phyloP scores from a whole-genome alignment of 2,888 invertebrate species.

The Dasysyrphus tricinctus region DNA sequence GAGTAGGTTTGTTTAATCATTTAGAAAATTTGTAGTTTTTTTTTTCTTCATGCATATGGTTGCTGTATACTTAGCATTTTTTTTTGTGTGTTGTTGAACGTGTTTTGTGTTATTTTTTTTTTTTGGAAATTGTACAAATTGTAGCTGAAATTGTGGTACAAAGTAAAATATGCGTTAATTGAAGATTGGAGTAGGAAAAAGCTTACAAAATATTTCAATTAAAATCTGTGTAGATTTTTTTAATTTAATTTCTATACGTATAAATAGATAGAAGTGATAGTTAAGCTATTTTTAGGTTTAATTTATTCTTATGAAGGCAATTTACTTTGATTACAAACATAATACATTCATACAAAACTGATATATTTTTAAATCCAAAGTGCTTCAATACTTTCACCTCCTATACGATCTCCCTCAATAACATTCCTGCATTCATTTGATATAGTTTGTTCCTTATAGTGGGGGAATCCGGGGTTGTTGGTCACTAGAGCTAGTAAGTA shows the following conservation, averaged over 20 bases:
- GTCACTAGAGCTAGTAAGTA: no score
- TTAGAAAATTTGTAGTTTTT: conserved; percentile 30
- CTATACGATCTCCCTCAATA: no score
- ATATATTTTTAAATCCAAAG: no score
- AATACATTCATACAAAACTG: no score
- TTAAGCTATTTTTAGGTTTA: neutral
- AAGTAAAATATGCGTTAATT: conserved; percentile 32
- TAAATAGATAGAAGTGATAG: neutral
- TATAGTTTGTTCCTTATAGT: no score
- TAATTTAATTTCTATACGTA: neutral
- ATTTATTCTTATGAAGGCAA: neutral
- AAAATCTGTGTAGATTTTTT: neutral
- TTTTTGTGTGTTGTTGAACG: neutral
- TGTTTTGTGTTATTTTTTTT: neutral
- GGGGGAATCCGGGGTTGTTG: no score
- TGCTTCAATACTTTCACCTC: no score
- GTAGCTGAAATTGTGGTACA: neutral
- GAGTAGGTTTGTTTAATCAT: conserved; percentile 29
- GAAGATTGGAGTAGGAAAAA: neutral
- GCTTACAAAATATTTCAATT: conserved; percentile 17
- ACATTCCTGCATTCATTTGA: no score
- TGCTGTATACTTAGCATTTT: neutral
- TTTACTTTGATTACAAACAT: no score
- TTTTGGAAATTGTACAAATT: conserved; percentile 1
- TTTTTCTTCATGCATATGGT: neutral